Evolutionary conservation across 2,888 invertebrate genomes (phyloP), one percentile per base, ranked within the genome.

Genomic region (Nomada fucata): DNA sequence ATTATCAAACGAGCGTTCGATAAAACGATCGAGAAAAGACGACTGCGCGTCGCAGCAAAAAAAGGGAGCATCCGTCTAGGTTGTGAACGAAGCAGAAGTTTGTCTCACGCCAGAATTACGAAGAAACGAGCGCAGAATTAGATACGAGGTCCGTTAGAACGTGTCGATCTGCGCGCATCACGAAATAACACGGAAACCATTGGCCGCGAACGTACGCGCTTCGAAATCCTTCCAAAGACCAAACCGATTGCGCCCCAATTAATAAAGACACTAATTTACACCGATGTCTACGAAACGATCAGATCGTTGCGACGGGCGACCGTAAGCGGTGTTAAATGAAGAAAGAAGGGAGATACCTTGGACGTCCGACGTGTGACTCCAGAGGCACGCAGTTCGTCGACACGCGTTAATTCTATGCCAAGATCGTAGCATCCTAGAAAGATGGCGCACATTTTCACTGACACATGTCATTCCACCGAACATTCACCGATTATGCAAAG

Each of bases 341-440:
- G 73, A 81, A 81, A 69, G 15, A 61, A 61, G 60, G 52, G 64
- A 68, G 72, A 69, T 83, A 83, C 83, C 83, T 82, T 72, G 55
- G 42, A 73, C 60, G 29, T 20, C 72, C 50, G 72, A 70, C 55
- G 72, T 73, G 23, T 42, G 44, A 64, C 44, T 82, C 72, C 80
- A 68, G 52, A 69, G 70, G 55, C 64, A 57, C 44, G 52, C 26
- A 72, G 53, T 59, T 71, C 63, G 67, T 68, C 68, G 71, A 52
- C 63, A 68, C 68, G 76, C 61, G 59, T 57, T 64, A 76, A 67
- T 63, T 68, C 50, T 67, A 70, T 20, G 70, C 36, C 53, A 10
- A 68, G 61, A 77, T 72, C 72, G 42, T 11, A 50, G 67, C 23
- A 81, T 75, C 70, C 69, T 64, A 50, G 60, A n/a, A 20, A 18